phyloP scores from a whole-genome alignment of 1,140 invertebrate genomes.

The Rhagoletis pomonella region DNA sequence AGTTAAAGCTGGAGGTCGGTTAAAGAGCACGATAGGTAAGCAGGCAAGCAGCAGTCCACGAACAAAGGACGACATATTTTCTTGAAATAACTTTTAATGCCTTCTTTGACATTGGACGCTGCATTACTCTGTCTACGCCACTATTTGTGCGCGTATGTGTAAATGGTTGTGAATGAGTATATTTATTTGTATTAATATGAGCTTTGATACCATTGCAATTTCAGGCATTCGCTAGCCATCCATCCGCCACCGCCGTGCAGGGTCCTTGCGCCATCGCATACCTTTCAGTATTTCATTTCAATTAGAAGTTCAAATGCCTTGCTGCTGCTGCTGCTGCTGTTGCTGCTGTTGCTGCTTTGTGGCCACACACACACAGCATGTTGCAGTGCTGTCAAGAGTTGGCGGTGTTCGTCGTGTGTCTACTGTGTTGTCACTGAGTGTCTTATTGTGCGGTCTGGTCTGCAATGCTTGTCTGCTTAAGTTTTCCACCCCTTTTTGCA shows the following conservation, averaged over 20 bases:
- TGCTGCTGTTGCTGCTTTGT: neutral
- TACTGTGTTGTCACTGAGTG: too few relatives aligned
- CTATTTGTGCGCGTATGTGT: neutral
- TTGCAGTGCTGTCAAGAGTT: neutral
- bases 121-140: neutral
- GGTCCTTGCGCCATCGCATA: neutral
- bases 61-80: constrained; percentile 10
- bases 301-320: constrained; percentile 34
- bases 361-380: neutral
- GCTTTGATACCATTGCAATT: constrained; percentile 26
- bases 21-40: neutral
- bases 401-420: too few relatives aligned
- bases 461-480: too few relatives aligned
- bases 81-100: constrained; percentile 39
- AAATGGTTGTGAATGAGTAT: neutral
- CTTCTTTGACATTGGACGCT: constrained; percentile 14
- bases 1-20: neutral
- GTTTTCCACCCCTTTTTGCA: too few relatives aligned
- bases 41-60: neutral
- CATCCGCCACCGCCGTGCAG: neutral
- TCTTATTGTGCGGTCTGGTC: too few relatives aligned
- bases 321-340: neutral
- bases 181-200: constrained; percentile 19
- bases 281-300: constrained; percentile 41
- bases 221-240: neutral